A percentile compares a stretch with the other conserved stretches of the same genome.
phyloP scores from a whole-genome alignment of 2,888 invertebrate species.

The Coleophora deauratella region DNA sequence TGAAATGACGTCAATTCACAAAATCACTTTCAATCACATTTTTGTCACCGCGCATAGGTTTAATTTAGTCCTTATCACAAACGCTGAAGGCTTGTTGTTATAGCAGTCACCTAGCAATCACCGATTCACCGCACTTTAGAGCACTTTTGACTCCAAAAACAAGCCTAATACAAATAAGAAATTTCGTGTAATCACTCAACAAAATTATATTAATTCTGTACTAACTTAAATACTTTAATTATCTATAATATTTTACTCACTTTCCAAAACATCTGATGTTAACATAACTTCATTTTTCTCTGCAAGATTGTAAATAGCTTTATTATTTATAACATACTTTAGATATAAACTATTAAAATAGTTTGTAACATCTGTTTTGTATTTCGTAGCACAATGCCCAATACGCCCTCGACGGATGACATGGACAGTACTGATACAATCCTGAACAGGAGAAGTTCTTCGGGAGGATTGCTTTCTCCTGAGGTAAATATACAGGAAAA shows the following conservation, averaged over 20 bases:
- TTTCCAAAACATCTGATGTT: neutral
- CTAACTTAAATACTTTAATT: too few relatives aligned
- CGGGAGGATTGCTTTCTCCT: constrained; percentile 87
- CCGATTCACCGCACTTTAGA: neutral
- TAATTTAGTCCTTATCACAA: constrained; percentile 10
- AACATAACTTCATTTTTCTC: neutral
- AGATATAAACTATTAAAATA: too few relatives aligned
- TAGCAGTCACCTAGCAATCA: constrained; percentile 4
- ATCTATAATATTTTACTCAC: too few relatives aligned
- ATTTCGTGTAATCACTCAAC: constrained; percentile 22
- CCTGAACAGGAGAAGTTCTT: constrained; percentile 83
- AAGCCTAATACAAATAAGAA: neutral
- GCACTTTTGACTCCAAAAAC: neutral
- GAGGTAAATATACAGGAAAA: too few relatives aligned
- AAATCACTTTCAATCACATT: constrained; percentile 15
- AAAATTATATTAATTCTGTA: constrained; percentile 2
- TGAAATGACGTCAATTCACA: constrained; percentile 26
- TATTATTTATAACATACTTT: neutral
- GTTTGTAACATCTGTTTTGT: too few relatives aligned
- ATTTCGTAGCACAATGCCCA: constrained; percentile 74
- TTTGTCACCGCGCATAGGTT: constrained; percentile 13
- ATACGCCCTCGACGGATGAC: constrained; percentile 82
- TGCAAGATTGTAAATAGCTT: neutral
- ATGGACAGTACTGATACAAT: constrained; percentile 70
- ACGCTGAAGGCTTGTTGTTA: constrained; percentile 2